Evolutionary conservation across 2,113 vertebrate species (phyloP).

Genomic region (Mastomys natalensis): DNA sequence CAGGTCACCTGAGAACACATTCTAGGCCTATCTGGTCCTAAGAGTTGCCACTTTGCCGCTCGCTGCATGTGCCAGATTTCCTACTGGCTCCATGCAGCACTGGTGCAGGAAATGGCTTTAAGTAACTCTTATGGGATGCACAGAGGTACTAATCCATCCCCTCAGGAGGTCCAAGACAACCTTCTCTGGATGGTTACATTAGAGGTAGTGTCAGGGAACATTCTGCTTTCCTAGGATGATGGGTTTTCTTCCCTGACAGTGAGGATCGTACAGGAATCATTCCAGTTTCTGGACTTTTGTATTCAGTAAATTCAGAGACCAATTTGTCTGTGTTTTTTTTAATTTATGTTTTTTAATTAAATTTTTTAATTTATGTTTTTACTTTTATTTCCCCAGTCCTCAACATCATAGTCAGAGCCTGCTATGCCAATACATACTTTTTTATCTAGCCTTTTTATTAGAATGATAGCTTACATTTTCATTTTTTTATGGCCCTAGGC

Average conservation of each 20-base stretch:
- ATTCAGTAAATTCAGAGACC: neutral
- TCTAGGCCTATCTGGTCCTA: neutral
- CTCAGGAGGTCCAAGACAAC: rapidly evolving
- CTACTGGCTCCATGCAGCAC: neutral
- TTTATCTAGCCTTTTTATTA: neutral
- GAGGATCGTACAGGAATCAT: neutral
- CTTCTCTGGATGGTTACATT: neutral
- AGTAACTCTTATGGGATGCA: neutral
- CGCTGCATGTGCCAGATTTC: neutral
- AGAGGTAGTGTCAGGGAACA: neutral
- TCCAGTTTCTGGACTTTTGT: neutral
- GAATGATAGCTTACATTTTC: neutral
- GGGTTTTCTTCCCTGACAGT: neutral
- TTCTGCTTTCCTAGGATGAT: neutral
- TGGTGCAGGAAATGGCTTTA: neutral
- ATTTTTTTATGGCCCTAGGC: neutral
- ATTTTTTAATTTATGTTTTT: neutral
- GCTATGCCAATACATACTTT: neutral
- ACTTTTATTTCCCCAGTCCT: neutral
- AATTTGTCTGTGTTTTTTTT: neutral
- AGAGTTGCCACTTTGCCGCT: neutral
- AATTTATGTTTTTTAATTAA: neutral
- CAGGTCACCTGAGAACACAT: neutral
- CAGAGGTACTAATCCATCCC: neutral
- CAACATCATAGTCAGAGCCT: rapidly evolving